Evolutionary conservation across 2,888 invertebrate genomes (phyloP), one percentile per base, ranked within the genome.

Genomic region (Micoletzkya japonica): DNA sequence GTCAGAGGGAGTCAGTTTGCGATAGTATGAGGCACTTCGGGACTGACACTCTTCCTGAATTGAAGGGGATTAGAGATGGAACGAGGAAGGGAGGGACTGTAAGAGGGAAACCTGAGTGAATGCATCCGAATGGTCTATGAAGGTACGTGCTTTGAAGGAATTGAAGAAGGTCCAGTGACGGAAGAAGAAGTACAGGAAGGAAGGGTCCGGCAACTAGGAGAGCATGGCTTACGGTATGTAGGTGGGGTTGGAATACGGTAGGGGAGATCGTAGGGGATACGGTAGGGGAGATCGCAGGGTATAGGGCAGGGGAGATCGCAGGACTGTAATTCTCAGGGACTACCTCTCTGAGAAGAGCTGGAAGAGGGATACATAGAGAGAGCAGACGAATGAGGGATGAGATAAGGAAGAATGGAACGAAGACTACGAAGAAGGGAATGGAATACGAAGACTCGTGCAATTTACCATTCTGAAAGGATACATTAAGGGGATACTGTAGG

Each of bases 121-220:
- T 1, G 26, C 10, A 52, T 64, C 64, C 4, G 39, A 49, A 49
- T 67, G 67, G 57, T 74, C 59, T 34, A 83, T 75, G 69, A 80
- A 72, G 17, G 78, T 60, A 7, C 75, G 73, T 32, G 77, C 72
- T 37, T 80, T 80, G 54, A 73, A 78, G 28, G 78, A 75, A 69
- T 76, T 81, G 72, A 81, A 79, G 71, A 81, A 82, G 1, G 83
- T 83, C 83, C 83, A 83, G 32, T 83, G 82, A 54, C 76, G 78
- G 70, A 81, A 78, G 70, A 79, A 72, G 70, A 82, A 73, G 75
- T 81, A 83, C 37, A 82, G 57, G 52, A 78, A 75, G 17, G 74
- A 74, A 2, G 81, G 79, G 49, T 74, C 74, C 0, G 82, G 83
- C 26, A 83, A 66, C 81, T 76, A 68, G 17, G 73, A 70, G 34